Base-by-base conservation (phyloP, 1,140 invertebrate genomes). In the Lepidostoma basale region DNA sequence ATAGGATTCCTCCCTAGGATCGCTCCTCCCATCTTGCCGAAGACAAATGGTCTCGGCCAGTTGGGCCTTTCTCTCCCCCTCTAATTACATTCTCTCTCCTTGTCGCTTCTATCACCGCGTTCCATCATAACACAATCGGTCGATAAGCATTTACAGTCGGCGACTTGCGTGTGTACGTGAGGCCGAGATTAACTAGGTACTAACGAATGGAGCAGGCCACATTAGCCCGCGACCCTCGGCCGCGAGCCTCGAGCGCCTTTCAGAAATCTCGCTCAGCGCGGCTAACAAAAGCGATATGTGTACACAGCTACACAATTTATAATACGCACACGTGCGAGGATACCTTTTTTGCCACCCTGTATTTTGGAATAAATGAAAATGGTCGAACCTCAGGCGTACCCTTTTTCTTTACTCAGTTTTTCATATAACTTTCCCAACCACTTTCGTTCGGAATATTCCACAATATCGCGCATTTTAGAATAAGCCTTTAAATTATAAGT, bases 1-100 rank as follows among this genome's bases (percentile, higher is more conserved):
- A 79, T 81, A 79, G 82, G 81, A 80, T 78, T 81, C 82, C 81
- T 76, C 81, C 79, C 78, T 78, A 82, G 76, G 75, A 75, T 74
- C 73, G 64, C 74, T 75, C 75, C 73, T 75, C 74, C 75, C 76
- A 75, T 75, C 74, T 69, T 74, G 73, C 75, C 70, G 77, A 79
- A 80, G 80, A 81, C 80, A 81, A 81, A 81, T 81, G 80, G 78
- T 76, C 76, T 75, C 74, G 72, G 74, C 39, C 73, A 65, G 74
- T 72, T 75, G 56, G 30, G 39, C 68, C 67, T 20, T 62, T 56
- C 52, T 26, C 68, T 59, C 70, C 65, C 63, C 39, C 67, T 64
- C 60, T 40, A 65, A 67, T 49, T 69, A 67, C 63, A 59, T 65
- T 70, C 71, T 52, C 63, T 45, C 54, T 59, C 42, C 59, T 49